Evolutionary conservation across 2,888 invertebrate genomes (phyloP).

Genomic region (Temnothorax rugatulus): DNA sequence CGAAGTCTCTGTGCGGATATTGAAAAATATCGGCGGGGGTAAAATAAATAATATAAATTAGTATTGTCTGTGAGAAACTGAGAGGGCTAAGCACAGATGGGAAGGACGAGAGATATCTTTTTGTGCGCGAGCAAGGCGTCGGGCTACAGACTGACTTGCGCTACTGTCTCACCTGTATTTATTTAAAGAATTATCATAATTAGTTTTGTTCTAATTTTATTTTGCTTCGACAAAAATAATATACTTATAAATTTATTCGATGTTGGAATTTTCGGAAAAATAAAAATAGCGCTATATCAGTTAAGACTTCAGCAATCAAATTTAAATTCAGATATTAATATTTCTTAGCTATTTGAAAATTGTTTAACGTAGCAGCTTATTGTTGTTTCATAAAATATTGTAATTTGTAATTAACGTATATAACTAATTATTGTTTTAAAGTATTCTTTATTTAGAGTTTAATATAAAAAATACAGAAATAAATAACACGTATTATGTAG

Average conservation of each 20-base stretch:
- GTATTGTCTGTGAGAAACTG: background rate
- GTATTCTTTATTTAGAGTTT: background rate
- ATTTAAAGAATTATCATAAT: background rate
- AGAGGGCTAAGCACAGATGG: background rate
- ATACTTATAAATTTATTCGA: background rate
- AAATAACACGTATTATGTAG: conserved; percentile 16
- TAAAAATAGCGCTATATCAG: background rate
- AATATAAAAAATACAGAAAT: background rate
- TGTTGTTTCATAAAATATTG: background rate
- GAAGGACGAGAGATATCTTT: background rate
- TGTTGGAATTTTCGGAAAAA: background rate
- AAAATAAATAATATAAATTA: conserved; percentile 27
- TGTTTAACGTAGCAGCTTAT: background rate
- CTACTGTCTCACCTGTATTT: conserved; percentile 64
- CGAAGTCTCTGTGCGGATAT: conserved; percentile 8
- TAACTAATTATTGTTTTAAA: background rate
- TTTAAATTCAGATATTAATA: background rate
- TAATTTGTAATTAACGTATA: background rate
- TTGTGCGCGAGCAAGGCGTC: conserved; percentile 46
- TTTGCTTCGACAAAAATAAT: background rate
- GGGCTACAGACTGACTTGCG: conserved; percentile 69
- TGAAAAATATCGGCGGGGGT: conserved; percentile 27
- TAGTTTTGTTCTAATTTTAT: background rate
- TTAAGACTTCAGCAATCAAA: background rate
- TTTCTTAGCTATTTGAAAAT: background rate